These are phyloP conservation scores for Elaphurus davidianus DNA, from an alignment of 2,113 vertebrate genomes.

Conservation along the genomic window DNA sequence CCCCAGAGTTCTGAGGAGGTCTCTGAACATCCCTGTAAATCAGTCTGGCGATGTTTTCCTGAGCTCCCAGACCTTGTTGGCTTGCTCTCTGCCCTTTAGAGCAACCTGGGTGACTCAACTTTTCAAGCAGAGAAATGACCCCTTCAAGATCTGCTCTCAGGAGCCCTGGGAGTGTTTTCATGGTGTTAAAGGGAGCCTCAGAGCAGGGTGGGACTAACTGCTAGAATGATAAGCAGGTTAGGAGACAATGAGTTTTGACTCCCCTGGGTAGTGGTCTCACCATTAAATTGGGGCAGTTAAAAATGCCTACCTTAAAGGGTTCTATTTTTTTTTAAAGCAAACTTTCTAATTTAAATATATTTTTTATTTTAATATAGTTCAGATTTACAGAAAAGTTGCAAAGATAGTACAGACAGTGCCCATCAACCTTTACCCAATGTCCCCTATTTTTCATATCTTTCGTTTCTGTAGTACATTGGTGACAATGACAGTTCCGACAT, in stretches of 20 bases:
- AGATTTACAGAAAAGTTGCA: not conserved
- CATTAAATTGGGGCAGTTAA: not conserved
- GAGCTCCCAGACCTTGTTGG: not conserved
- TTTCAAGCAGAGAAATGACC: not conserved
- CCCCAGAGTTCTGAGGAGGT: not conserved
- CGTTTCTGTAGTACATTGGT: fast-evolving
- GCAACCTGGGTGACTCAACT: not conserved
- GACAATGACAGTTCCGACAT: fast-evolving
- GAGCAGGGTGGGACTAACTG: not conserved
- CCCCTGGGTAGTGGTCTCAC: not conserved
- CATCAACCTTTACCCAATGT: too few relatives aligned
- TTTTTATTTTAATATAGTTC: not conserved
- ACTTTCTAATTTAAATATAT: not conserved
- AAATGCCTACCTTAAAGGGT: not conserved
- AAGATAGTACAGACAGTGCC: not conserved
- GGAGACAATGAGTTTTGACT: not conserved
- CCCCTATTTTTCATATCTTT: too few relatives aligned
- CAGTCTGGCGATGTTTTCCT: fast-evolving
- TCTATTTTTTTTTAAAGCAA: not conserved
- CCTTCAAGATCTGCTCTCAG: not conserved
- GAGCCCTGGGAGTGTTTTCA: not conserved
- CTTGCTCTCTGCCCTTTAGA: not conserved
- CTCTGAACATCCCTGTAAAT: not conserved
- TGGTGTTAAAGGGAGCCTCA: not conserved
- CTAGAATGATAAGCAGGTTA: not conserved